A percentile compares a stretch with the other conserved stretches of the same genome.
Evolutionary conservation across 2,113 vertebrate genomes (phyloP).

Genomic region (Merops nubicus): DNA sequence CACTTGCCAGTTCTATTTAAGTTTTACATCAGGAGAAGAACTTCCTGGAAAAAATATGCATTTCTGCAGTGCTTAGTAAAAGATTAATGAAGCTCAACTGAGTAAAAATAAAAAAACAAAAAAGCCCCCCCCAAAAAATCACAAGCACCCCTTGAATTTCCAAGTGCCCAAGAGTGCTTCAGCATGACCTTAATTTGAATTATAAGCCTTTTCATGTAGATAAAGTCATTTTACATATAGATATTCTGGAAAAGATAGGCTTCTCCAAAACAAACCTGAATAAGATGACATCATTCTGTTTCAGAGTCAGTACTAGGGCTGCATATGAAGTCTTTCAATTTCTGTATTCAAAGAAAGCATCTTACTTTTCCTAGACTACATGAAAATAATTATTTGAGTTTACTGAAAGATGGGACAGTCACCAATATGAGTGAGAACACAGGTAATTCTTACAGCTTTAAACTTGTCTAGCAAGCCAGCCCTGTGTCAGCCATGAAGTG

Average conservation of each 20-base stretch:
- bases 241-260: neutral
- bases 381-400: neutral
- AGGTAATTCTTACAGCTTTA: neutral
- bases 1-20: neutral
- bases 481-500: neutral
- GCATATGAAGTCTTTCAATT: neutral
- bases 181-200: neutral
- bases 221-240: neutral
- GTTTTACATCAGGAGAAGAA: neutral
- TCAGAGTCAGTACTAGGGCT: neutral
- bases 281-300: neutral
- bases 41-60: neutral
- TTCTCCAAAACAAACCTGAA: neutral
- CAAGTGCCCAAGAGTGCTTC: neutral
- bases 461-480: neutral
- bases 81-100: neutral
- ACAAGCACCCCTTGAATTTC: neutral
- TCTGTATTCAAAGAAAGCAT: neutral
- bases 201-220: neutral
- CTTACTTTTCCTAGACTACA: neutral
- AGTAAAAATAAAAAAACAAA: neutral
- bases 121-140: neutral
- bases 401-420: neutral
- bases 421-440: neutral
- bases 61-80: neutral